Base-by-base conservation (phyloP, 23 tunicate species). In the Phallusia fumigata region DNA sequence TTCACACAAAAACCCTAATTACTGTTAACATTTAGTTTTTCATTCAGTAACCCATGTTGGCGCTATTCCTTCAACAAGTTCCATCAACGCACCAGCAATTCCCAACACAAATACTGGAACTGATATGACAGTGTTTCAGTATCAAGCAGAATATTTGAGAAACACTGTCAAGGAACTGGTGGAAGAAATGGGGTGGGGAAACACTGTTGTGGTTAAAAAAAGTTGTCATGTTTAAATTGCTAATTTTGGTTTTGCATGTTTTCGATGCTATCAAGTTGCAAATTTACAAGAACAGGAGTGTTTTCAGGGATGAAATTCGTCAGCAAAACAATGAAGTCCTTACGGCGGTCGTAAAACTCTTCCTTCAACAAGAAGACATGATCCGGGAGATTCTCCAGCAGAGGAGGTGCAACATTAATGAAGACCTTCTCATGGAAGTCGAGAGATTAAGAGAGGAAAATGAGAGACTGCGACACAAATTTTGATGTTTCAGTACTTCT, bases 111-210 rank as follows among this genome's bases (percentile, higher is more conserved):
- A 58, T 13, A 22, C 26, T 13, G 69, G 69, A 21, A 24, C 26
- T 6, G 73, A 88, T 2, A 53, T 36, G 12, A 35, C 84, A 15
- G 83, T 79, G 12, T 83, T 91, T 35, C 96, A 91, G 52, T 91
- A 86, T 53, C 96, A 91, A 47, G 87, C 89, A 0, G 90, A 86
- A 28, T 91, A 45, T 64, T 44, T 91, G 33, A 64, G 89, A 19
- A 86, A 86, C 88, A 91, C 85, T 33, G 96, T 91, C 15, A 76
- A 86, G 51, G 96, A 86, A 69, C 65, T 91, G 80, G 90, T 91
- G 13, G 90, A 91, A 18, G 90, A 91, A 24, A 30, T 83, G 31
- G 90, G 89, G 90, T 86, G 79, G 65, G 82, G 47, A 40, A 40
- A 3, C 47, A 40, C 47, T 40, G 30, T 49, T 30, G 30, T 78